Evolutionary conservation across 2,797 vertebrate genomes (phyloP).

Genomic region (Mus spretus): DNA sequence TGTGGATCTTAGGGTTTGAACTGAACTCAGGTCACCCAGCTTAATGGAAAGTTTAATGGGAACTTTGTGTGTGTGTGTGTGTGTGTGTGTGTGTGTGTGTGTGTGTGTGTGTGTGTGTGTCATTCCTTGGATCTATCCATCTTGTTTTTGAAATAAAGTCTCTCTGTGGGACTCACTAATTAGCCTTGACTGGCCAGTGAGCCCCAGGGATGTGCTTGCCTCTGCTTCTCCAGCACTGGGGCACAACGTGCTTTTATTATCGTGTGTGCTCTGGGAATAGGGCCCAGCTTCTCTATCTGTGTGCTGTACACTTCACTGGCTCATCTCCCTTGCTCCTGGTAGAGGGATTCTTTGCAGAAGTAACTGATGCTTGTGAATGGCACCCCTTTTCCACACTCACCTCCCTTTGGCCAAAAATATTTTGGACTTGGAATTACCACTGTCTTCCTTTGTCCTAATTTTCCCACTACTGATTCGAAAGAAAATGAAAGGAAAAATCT

Average conservation of each 20-base stretch:
- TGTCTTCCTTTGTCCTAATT: too few species aligned
- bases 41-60: neutral
- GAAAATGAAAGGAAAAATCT: slow-evolving; percentile 24
- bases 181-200: too few species aligned
- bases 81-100: neutral
- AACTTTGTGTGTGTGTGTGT: too few species aligned
- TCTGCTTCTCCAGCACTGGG: neutral
- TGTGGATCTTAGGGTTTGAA: neutral
- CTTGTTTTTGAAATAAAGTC: too few species aligned
- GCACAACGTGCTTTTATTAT: neutral
- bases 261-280: neutral
- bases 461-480: too few species aligned
- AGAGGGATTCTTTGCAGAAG: slow-evolving; percentile 43
- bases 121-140: neutral
- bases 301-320: neutral
- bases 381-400: neutral
- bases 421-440: too few species aligned
- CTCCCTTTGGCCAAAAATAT: neutral
- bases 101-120: neutral
- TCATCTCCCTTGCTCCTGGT: neutral
- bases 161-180: too few species aligned
- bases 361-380: neutral
- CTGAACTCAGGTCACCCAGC: neutral
- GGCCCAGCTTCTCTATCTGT: neutral
- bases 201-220: too few species aligned